A percentile compares a stretch with the other conserved stretches of the same genome.
These are phyloP conservation scores for Pseudonaja textilis DNA, from an alignment of 2,113 vertebrate genomes.

Conservation along the genomic window DNA sequence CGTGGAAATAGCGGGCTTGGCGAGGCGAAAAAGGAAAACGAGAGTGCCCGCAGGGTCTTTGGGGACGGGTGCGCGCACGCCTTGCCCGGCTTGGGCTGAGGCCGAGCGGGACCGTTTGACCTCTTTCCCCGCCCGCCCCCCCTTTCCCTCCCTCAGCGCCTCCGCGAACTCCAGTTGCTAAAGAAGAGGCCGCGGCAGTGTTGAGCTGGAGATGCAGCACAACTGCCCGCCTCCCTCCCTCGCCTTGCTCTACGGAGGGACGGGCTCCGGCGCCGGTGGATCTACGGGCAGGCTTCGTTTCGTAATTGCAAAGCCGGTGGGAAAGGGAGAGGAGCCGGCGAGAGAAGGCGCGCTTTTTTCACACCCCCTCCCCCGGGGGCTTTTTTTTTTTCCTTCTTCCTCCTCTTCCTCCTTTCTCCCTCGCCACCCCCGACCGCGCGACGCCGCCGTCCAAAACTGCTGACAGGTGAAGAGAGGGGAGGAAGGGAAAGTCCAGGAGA, in stretches of 20 bases:
- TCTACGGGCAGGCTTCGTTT: not conserved
- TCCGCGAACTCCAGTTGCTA: not conserved
- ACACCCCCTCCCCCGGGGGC: not conserved
- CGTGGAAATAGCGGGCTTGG: not conserved
- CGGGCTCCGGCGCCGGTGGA: not conserved
- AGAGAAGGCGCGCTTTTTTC: constrained; percentile 1
- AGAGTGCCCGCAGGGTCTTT: not conserved
- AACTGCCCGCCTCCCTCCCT: not conserved
- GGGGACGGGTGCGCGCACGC: not conserved
- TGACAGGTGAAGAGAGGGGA: constrained; percentile 29
- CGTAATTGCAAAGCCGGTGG: not conserved
- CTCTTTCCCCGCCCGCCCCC: not conserved
- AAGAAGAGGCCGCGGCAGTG: not conserved
- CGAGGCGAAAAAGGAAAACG: not conserved
- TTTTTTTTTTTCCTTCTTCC: not conserved
- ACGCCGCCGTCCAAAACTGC: constrained; percentile 24
- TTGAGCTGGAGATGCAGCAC: not conserved
- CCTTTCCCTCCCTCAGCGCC: no score
- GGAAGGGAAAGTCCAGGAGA: constrained; percentile 17
- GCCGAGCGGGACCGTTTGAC: not conserved
- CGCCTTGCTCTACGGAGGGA: not conserved
- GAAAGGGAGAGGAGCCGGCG: not conserved
- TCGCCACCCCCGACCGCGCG: not conserved
- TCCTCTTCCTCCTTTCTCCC: not conserved
- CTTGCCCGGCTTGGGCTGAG: not conserved